Evolutionary conservation across 2,888 invertebrate genomes (phyloP).

Genomic region (Meganola albula): DNA sequence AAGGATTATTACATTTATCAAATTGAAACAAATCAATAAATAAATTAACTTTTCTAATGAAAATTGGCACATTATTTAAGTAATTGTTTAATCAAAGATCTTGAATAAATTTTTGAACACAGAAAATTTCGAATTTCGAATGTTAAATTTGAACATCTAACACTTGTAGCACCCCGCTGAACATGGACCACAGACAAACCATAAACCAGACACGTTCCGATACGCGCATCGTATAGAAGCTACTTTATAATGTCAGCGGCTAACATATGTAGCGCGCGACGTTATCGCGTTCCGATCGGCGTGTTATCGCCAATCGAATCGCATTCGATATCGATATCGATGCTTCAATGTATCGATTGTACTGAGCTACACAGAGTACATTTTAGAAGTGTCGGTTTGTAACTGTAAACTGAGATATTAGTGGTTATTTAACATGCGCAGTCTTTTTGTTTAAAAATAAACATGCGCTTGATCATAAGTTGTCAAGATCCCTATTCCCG

Average conservation of each 20-base stretch:
- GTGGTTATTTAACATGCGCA: too few relatives aligned
- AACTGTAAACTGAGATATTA: slow-evolving; percentile 15
- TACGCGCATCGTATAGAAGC: slow-evolving; percentile 40
- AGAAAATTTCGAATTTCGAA: slow-evolving; percentile 29
- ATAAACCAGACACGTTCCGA: slow-evolving; percentile 40
- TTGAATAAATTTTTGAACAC: too few relatives aligned
- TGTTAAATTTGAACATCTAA: too few relatives aligned
- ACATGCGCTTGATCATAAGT: too few relatives aligned
- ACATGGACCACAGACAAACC: slow-evolving; percentile 26
- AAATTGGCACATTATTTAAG: too few relatives aligned
- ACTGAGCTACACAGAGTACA: slow-evolving; percentile 36
- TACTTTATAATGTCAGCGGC: slow-evolving; percentile 53
- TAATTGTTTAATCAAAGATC: too few relatives aligned
- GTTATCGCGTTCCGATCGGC: slow-evolving; percentile 53
- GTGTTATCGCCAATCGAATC: slow-evolving; percentile 58
- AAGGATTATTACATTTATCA: too few relatives aligned
- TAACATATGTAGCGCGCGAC: slow-evolving; percentile 56
- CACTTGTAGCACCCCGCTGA: slow-evolving; percentile 22
- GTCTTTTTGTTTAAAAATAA: too few relatives aligned
- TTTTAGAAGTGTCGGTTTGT: slow-evolving; percentile 34
- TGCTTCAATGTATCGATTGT: slow-evolving; percentile 44
- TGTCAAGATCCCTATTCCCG: too few relatives aligned
- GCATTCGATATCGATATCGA: slow-evolving; percentile 42
- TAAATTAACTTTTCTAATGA: too few relatives aligned
- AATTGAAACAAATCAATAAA: too few relatives aligned